Percentiles rank a stretch among this genome's conserved stretches.
phyloP scores from a whole-genome alignment of 2,888 invertebrate species.

The Entomobrya proxima region DNA sequence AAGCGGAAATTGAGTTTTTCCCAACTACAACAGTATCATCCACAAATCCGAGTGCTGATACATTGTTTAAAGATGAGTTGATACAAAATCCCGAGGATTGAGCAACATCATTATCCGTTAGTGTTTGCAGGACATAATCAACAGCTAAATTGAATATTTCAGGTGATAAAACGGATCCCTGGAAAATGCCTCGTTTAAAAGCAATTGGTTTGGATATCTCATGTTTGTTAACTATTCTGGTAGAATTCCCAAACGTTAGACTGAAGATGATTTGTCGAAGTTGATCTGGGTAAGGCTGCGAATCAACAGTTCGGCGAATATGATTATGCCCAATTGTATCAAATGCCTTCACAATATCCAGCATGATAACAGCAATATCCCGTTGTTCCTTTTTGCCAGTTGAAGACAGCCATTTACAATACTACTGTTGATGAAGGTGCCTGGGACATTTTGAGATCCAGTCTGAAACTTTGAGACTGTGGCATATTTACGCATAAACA shows the following conservation, averaged over 20 bases:
- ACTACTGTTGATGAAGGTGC: not conserved
- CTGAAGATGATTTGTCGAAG: not conserved
- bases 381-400: not conserved
- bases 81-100: constrained; percentile 2
- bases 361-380: not conserved
- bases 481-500: not conserved
- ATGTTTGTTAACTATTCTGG: not conserved
- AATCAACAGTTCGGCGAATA: not conserved
- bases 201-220: not conserved
- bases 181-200: constrained; percentile 35
- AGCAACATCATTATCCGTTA: constrained; percentile 4
- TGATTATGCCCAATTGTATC: not conserved
- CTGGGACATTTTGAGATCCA: not conserved
- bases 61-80: not conserved
- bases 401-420: not conserved
- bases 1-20: not conserved
- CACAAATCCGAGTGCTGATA: constrained; percentile 22
- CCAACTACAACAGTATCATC: constrained; percentile 22
- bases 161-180: constrained; percentile 41
- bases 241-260: not conserved
- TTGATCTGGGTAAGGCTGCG: not conserved
- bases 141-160: constrained; percentile 34
- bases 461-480: not conserved
- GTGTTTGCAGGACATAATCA: constrained; percentile 13
- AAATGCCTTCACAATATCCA: not conserved